Evolutionary conservation across 2,113 vertebrate genomes (phyloP), one percentile per base, ranked within the genome.

Genomic region (Coracopsis vasa): DNA sequence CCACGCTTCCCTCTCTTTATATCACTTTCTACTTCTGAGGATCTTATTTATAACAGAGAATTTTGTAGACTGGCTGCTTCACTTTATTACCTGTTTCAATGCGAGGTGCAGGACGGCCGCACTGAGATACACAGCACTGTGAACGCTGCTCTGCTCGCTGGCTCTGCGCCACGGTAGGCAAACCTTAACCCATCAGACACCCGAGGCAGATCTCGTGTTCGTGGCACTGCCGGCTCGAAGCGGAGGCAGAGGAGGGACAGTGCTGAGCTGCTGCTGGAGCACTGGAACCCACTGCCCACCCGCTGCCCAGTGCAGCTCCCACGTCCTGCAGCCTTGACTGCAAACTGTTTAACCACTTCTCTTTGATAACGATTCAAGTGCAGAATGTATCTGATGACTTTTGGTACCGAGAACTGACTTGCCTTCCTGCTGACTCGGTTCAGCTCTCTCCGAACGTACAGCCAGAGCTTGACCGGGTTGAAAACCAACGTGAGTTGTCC

Each of bases 121-220:
- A 69, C 91, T 80, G 96, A 91, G 93, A 96, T 94, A 91, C 95
- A 67, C 95, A 98, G 98, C 98, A 98, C 98, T 98, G 98, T 98
- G 98, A 98, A 88, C 29, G 58, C 92, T 83, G 88, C 96, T 94
- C 96, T 94, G 94, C 95, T 95, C 7, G 1, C 29, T 78, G 96
- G 96, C 85, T 90, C 97, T 80, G 95, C 90, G 95, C 96, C 94
- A 69, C 31, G 8, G 21, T 16, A 64, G 88, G 73, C 95, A 88
- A 65, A 70, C 7, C 81, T 18, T 18, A 72, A 13, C 94, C 73
- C 81, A 20, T 69, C 62, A 62, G 75, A 1, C 80, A 27, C 7
- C 74, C n/a, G 24, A 39, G 78, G 51, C 5, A 35, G 56, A 37
- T 35, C 65, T 67, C 80, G 41, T 29, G 87, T 10, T 47, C 7